These are phyloP conservation scores for Casuarius casuarius DNA, from an alignment of 2,113 vertebrate genomes.

Conservation along the genomic window DNA sequence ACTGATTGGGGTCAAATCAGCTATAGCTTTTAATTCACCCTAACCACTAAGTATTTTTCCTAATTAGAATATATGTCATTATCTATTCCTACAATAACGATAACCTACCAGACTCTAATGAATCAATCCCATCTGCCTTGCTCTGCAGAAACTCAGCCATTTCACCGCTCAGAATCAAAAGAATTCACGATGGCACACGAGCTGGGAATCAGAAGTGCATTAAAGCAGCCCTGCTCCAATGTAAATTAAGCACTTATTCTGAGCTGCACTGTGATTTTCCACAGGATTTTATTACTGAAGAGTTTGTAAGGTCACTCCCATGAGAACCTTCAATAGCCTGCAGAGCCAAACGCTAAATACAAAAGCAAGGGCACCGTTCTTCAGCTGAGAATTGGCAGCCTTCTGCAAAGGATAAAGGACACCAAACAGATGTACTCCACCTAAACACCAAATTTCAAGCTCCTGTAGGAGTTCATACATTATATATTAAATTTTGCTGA, in stretches of 20 bases:
- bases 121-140: conserved; percentile 18
- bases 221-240: neutral
- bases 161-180: neutral
- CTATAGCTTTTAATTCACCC: conserved; percentile 31
- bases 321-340: neutral
- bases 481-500: neutral
- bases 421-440: neutral
- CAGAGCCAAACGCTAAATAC: neutral
- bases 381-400: neutral
- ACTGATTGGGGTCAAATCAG: conserved; percentile 42
- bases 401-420: neutral
- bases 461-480: neutral
- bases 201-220: neutral
- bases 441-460: neutral
- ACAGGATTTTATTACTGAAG: neutral
- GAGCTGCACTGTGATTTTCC: neutral
- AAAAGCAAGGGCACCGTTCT: neutral
- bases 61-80: conserved; percentile 43
- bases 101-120: conserved; percentile 53
- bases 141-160: neutral
- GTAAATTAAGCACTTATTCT: neutral
- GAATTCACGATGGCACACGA: neutral
- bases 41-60: conserved; percentile 19
- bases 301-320: neutral
- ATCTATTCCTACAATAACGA: conserved; percentile 37